Evolutionary conservation across 2,888 invertebrate genomes (phyloP).

Genomic region (Dryobotodes eremita): DNA sequence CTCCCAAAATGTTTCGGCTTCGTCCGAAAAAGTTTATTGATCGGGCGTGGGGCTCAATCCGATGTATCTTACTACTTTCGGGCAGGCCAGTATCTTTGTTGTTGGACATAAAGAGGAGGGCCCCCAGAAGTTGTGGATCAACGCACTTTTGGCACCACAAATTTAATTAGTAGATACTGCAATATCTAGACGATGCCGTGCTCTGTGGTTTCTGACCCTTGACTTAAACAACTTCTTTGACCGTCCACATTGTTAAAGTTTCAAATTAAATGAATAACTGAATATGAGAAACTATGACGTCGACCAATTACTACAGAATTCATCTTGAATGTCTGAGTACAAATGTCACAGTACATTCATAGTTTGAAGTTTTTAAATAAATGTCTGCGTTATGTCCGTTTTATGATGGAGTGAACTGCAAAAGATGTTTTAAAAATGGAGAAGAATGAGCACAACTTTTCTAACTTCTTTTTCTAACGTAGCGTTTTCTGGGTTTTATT

Average conservation of each 20-base stretch:
- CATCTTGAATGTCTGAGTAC: conserved; percentile 14
- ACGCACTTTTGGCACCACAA: not conserved
- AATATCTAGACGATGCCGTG: not conserved
- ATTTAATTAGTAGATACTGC: not conserved
- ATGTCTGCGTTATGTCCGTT: not conserved
- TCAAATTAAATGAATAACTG: conserved; percentile 14
- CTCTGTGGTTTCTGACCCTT: not conserved
- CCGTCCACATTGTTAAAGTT: conserved; percentile 40
- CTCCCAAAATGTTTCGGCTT: not conserved
- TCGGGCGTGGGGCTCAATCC: not conserved
- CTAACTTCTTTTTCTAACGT: not conserved
- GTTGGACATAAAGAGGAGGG: not conserved
- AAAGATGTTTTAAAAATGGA: not conserved
- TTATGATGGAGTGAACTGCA: not conserved
- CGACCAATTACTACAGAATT: conserved; percentile 42
- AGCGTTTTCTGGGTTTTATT: not conserved
- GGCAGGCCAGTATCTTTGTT: not conserved
- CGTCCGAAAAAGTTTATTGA: not conserved
- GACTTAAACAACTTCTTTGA: conserved; percentile 11
- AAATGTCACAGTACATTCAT: not conserved
- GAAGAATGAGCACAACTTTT: not conserved
- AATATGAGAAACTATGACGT: conserved; percentile 4
- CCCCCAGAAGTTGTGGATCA: not conserved
- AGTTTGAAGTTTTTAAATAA: conserved; percentile 26
- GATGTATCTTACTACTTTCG: not conserved